phyloP scores from a whole-genome alignment of 2,888 invertebrate genomes.

The Spisula subtruncata region DNA sequence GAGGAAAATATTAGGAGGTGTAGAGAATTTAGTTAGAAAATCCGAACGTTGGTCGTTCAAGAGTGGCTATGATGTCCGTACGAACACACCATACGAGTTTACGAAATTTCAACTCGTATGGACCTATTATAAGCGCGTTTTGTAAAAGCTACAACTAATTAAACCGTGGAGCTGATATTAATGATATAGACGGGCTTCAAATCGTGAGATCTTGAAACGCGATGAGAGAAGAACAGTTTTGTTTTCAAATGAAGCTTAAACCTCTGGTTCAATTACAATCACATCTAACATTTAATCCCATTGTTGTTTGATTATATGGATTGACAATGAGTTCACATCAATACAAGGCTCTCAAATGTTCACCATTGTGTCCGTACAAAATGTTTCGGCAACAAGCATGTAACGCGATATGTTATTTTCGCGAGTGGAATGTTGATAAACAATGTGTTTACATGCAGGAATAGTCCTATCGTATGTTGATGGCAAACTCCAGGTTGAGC shows the following conservation, averaged over 20 bases:
- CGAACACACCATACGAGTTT: no score
- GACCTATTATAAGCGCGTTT: no score
- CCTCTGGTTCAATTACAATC: not conserved
- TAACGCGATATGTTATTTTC: not conserved
- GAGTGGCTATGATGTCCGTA: no score
- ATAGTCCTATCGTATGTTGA: no score
- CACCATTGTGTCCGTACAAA: not conserved
- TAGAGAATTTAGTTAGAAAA: no score
- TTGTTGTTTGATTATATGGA: not conserved
- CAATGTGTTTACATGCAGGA: not conserved
- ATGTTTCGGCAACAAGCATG: not conserved
- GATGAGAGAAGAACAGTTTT: not conserved
- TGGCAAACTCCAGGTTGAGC: no score
- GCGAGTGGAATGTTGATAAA: not conserved
- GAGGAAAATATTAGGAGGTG: no score
- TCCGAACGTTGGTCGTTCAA: no score
- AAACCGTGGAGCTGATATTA: not conserved
- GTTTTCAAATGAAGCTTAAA: not conserved
- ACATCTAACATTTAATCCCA: constrained; percentile 11
- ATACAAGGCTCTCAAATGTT: not conserved
- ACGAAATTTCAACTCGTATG: no score
- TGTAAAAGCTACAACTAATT: no score
- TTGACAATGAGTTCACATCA: not conserved
- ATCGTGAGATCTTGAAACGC: not conserved
- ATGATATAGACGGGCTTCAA: not conserved